A percentile compares a stretch with the other conserved stretches of the same genome.
Evolutionary conservation across 2,113 vertebrate genomes (phyloP).

Genomic region (Sebastes schlegelii): DNA sequence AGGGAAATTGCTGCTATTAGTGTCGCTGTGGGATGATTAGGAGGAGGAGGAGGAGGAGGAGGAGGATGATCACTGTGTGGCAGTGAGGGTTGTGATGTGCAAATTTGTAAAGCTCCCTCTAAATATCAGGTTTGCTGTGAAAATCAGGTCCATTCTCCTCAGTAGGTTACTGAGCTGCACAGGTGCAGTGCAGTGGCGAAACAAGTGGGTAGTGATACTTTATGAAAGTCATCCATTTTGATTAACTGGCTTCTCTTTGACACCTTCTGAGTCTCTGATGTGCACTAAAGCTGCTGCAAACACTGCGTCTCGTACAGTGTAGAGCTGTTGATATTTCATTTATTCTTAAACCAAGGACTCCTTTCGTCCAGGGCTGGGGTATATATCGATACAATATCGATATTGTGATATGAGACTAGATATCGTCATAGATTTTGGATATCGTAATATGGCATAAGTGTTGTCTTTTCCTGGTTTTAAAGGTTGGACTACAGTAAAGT

Average conservation of each 20-base stretch:
- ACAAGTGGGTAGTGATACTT: not conserved
- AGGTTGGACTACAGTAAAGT: no score
- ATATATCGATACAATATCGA: no score
- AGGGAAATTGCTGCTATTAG: conserved; percentile 71
- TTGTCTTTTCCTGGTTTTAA: no score
- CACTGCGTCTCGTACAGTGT: not conserved
- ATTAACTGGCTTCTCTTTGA: conserved; percentile 14
- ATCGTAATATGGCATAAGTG: no score
- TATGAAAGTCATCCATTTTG: not conserved
- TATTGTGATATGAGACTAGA: no score
- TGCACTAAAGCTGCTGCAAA: conserved; percentile 4
- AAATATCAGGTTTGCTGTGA: not conserved
- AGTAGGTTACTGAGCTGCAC: conserved; percentile 7
- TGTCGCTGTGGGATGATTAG: conserved; percentile 43
- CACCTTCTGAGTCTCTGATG: not conserved
- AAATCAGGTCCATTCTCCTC: not conserved
- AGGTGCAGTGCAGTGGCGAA: not conserved
- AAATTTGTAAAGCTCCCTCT: not conserved
- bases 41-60: conserved; percentile 40
- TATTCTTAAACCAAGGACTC: not conserved
- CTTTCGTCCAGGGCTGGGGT: no score
- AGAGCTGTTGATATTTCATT: not conserved
- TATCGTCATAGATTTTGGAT: no score
- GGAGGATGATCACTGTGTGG: conserved; percentile 8
- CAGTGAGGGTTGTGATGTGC: conserved; percentile 7